A percentile compares a stretch with the other conserved stretches of the same genome.
Evolutionary conservation across 2,888 invertebrate species (phyloP).

Genomic region (Tanytarsus gracilentus): DNA sequence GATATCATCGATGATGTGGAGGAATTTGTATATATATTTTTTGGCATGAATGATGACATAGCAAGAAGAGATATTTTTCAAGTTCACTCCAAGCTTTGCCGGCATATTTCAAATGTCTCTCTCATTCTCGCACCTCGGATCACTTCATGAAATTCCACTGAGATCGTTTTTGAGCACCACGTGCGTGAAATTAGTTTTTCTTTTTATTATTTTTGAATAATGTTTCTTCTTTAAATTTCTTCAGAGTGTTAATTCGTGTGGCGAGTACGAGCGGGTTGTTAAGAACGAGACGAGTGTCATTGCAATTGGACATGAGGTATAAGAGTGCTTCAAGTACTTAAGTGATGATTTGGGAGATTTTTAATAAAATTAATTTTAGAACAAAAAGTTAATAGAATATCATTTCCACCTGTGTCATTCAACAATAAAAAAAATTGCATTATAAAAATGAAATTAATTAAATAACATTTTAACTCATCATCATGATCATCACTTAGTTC

Average conservation of each 20-base stretch:
- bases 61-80: neutral
- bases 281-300: too few relatives aligned
- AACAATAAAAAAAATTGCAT: too few relatives aligned
- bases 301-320: too few relatives aligned
- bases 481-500: constrained; percentile 2
- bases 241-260: too few relatives aligned
- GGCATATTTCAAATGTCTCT: constrained; percentile 2
- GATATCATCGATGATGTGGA: neutral
- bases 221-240: neutral
- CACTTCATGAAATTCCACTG: neutral
- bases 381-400: too few relatives aligned
- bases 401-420: too few relatives aligned
- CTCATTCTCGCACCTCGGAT: neutral
- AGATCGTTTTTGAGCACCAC: constrained; percentile 2
- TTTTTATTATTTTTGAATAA: constrained; percentile 12
- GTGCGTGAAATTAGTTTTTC: constrained; percentile 28
- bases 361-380: too few relatives aligned
- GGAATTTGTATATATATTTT: neutral
- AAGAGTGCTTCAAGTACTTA: too few relatives aligned
- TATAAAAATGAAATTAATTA: too few relatives aligned
- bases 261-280: too few relatives aligned
- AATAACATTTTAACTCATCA: too few relatives aligned
- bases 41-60: neutral
- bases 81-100: constrained; percentile 9
- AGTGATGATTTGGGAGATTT: too few relatives aligned